Evolutionary conservation across 2,797 vertebrate species (phyloP), one percentile per base, ranked within the genome.

Genomic region (Dicrostonyx torquatus): DNA sequence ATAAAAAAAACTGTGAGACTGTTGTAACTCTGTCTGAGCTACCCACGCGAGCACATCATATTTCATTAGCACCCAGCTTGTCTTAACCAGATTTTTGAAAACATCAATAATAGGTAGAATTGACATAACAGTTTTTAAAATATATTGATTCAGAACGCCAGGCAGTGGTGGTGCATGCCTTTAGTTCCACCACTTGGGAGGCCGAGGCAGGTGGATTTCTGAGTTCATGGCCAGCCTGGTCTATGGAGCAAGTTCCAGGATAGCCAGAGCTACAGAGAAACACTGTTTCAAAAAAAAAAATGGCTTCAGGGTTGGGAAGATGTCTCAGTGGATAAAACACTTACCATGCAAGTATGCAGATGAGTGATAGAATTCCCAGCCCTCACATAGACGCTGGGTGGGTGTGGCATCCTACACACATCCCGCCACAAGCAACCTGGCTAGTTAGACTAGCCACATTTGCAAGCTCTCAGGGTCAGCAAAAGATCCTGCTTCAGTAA

Each of bases 11-110:
- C 26, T 48, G 72, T 13, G 1, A 79, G 29, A 11, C 45, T 31
- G 10, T 76, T 79, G 13, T 26, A 89, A 86, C 18, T 20, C 73
- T 10, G 12, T 13, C 34, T n/a, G 34, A 26, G 24, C 1, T 17
- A 13, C 17, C 24, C 64, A 15, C 3, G 29, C 13, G 37, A 43
- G 40, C 22, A 60, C n/a, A 10, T 15, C 12, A 9, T 66, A 50
- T 68, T 91, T 92, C 50, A 34, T 89, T 82, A 91, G 66, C n/a
- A 93, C 31, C 12, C 48, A 29, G 29, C 64, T 87, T 79, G 22
- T 90, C 64, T 80, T 68, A 90, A n/a, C 11, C 45, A 70, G 75
- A 82, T 82, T 82, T 75, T 22, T 73, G 55, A 94, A 83, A 82
- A 82, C 58, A 34, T 78, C 62, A 78, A 78, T 85, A 76, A 66